Percentiles rank a stretch among this genome's conserved stretches.
These are phyloP conservation scores for Hyperoplus lanceolatus DNA, from an alignment of 2,797 vertebrate genomes.

Conservation along the genomic window DNA sequence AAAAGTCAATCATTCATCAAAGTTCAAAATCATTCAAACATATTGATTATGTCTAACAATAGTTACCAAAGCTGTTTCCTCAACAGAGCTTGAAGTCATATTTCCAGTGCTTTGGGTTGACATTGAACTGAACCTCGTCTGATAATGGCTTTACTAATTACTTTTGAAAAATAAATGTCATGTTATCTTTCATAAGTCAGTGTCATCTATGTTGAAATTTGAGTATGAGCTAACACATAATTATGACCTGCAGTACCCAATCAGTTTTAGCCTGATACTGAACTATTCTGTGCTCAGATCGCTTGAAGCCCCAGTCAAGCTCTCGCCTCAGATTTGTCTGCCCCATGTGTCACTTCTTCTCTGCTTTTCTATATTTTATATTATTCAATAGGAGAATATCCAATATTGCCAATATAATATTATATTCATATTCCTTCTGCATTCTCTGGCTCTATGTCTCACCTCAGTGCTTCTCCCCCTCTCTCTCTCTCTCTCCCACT, in stretches of 20 bases:
- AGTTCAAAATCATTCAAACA: too few relatives aligned
- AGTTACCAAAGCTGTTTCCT: too few relatives aligned
- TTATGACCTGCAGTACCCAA: neutral
- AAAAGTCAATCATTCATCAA: too few relatives aligned
- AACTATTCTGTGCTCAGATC: constrained; percentile 2
- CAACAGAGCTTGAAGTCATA: constrained; percentile 6
- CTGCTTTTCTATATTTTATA: constrained; percentile 6
- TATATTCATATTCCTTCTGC: neutral
- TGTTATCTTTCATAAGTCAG: constrained; percentile 21
- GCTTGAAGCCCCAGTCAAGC: neutral
- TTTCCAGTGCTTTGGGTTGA: constrained; percentile 14
- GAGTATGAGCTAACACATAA: neutral
- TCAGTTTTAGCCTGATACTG: constrained; percentile 1
- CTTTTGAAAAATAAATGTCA: constrained; percentile 29
- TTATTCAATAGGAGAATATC: constrained; percentile 4
- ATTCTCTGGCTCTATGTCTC: constrained; percentile 13
- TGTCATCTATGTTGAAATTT: constrained; percentile 35
- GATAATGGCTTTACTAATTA: constrained; percentile 18
- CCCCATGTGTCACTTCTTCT: neutral
- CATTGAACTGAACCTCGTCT: constrained; percentile 17
- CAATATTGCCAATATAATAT: constrained; percentile 7
- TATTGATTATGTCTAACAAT: too few relatives aligned
- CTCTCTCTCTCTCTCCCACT: constrained; percentile 39
- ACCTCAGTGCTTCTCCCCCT: constrained; percentile 22
- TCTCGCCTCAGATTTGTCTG: neutral